Conservation (phyloP, 2,113 vertebrate species). For the Prunella himalayana region DNA sequence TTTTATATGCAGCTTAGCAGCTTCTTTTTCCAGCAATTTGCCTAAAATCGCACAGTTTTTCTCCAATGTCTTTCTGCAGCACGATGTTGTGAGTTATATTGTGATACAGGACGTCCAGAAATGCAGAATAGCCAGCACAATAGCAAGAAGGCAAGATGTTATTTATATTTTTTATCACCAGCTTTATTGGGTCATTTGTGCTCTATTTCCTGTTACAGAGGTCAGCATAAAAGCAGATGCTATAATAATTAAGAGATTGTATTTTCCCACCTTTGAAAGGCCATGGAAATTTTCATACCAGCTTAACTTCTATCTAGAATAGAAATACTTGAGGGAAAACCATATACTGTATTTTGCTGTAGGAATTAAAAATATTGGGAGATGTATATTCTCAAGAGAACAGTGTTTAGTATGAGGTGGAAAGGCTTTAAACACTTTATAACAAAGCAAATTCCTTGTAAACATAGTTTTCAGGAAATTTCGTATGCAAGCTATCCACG, state of each 20-base stretch:
- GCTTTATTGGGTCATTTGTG: not conserved
- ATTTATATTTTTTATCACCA: constrained; percentile 28
- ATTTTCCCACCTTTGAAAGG: not conserved
- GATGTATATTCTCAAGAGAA: not conserved
- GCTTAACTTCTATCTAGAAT: not conserved
- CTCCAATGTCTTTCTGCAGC: not conserved
- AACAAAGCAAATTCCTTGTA: constrained; percentile 58
- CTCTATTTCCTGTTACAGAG: constrained; percentile 8
- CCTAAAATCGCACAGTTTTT: not conserved
- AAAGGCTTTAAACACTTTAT: constrained; percentile 10
- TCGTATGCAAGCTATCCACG: constrained; percentile 48
- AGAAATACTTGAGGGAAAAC: not conserved
- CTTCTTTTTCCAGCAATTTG: not conserved
- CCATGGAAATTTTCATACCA: not conserved
- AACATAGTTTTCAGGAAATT: constrained; percentile 71
- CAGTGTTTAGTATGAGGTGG: not conserved
- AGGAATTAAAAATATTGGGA: not conserved
- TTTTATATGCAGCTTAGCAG: not conserved
- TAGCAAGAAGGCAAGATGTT: constrained; percentile 1
- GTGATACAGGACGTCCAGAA: not conserved
- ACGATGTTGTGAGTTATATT: not conserved
- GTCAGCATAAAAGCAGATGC: constrained; percentile 15
- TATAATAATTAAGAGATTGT: not conserved
- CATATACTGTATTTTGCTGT: not conserved
- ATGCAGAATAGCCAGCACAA: not conserved